Percentiles rank a stretch among this genome's conserved stretches.
Conservation (phyloP, 2,888 invertebrate species). For the Lumbricus terrestris region DNA sequence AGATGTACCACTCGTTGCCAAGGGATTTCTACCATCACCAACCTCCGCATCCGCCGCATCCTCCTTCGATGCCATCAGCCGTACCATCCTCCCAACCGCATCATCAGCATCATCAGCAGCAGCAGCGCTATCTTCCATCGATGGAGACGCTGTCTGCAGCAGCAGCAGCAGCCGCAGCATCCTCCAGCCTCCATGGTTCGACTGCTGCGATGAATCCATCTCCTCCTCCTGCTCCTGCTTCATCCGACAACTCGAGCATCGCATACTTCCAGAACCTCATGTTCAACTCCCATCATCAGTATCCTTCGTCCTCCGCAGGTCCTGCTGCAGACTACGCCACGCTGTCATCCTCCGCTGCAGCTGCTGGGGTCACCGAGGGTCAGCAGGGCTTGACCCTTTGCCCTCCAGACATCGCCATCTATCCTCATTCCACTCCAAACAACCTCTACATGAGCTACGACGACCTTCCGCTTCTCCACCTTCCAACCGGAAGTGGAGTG, state of each 20-base stretch:
- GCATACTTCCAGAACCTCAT: constrained; percentile 11
- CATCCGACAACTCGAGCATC: neutral
- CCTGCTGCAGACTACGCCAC: neutral
- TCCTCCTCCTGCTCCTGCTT: no score
- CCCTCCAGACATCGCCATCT: neutral
- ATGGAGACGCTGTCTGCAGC: constrained; percentile 6
- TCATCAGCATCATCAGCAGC: neutral
- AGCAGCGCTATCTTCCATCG: constrained; percentile 5
- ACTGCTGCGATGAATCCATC: neutral
- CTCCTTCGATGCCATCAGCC: neutral
- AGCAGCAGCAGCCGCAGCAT: neutral
- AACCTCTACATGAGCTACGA: constrained; percentile 9
- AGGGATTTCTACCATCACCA: constrained; percentile 5
- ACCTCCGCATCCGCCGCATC: neutral
- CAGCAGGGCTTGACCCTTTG: neutral
- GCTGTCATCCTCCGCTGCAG: neutral
- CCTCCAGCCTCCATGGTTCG: neutral
- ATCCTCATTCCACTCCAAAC: neutral
- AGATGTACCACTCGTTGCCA: constrained; percentile 6
- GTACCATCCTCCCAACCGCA: neutral
- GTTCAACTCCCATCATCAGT: neutral
- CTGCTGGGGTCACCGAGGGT: neutral
- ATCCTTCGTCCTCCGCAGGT: neutral
- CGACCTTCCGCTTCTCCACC: neutral
- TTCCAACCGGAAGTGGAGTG: neutral